Base-by-base conservation (phyloP, 2,113 vertebrate species). In the Okapia johnstoni region DNA sequence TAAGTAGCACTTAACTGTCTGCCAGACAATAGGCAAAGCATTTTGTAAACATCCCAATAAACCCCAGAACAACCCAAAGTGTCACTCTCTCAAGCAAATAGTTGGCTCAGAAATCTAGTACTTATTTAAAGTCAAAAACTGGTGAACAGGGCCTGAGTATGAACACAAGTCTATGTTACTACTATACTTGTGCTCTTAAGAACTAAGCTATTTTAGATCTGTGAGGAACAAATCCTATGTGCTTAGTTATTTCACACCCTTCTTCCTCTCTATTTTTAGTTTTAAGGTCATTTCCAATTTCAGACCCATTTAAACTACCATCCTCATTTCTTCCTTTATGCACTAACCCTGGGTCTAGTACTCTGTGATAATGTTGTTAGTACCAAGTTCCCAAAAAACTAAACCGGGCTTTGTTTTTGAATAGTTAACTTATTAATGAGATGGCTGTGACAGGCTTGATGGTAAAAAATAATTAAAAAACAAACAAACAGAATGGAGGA, bases 391-490 rank as follows among this genome's bases (percentile, higher is more conserved):
- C 54, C 17, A 0, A 1, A 63, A 60, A 52, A 46, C 16, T 57
- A 89, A 90, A 85, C 36, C 55, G 21, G 25, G 50, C 25, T 97
- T 94, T 92, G 54, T 90, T 98, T 95, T 55, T 88, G 48, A 96
- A n/a, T 88, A 96, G 94, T 77, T 95, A 76, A 63, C 63, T 95
- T 90, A 46, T 85, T 87, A 97, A 88, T 85, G 76, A 94, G 80
- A 84, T 57, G 61, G n/a, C 28, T 79, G 46, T 11, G 50, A 92
- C 28, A 85, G 36, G 40, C n/a, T 91, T 85, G 46, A 26, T 58
- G 25, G 40, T 85, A 86, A 93, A 92, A 96, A 92, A 63, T 73
- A 87, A 43, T 73, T 60, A 7, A 17, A 58, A 90, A 86, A 94
- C 19, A 46, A 46, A 46, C 5, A 40, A 91, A 88, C 36, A 87